These are phyloP conservation scores for Scaptomyza flava DNA, from an alignment of 2,888 invertebrate species.

Conservation along the genomic window DNA sequence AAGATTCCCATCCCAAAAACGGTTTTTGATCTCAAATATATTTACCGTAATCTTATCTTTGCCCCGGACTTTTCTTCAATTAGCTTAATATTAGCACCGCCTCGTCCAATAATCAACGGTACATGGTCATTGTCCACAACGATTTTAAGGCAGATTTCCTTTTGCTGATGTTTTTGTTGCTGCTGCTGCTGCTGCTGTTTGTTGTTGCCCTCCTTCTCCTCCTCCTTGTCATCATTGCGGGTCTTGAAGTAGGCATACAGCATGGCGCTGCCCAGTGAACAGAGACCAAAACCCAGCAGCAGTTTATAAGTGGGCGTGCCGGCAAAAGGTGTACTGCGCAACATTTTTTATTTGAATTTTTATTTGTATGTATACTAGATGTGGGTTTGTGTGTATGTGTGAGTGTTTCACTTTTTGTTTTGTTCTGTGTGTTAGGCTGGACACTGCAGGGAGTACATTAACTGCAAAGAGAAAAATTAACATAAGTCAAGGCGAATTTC, in stretches of 20 bases:
- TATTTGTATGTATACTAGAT: slow-evolving; percentile 22
- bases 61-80: slow-evolving; percentile 91
- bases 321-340: slow-evolving; percentile 74
- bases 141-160: slow-evolving; percentile 86
- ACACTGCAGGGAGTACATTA: slow-evolving; percentile 12
- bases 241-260: slow-evolving; percentile 89
- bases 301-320: slow-evolving; percentile 85
- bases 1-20: no score
- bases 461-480: slow-evolving; percentile 41
- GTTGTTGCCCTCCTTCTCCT: slow-evolving; percentile 16
- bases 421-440: slow-evolving; percentile 1
- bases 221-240: slow-evolving; percentile 85
- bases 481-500: slow-evolving; percentile 6
- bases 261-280: slow-evolving; percentile 89
- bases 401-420: slow-evolving; percentile 1
- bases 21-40: neutral
- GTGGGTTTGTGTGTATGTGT: slow-evolving; percentile 17
- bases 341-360: slow-evolving; percentile 65
- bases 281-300: slow-evolving; percentile 88
- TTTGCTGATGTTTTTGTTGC: slow-evolving; percentile 45
- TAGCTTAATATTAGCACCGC: slow-evolving; percentile 90
- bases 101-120: slow-evolving; percentile 89
- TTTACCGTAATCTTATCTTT: slow-evolving; percentile 85
- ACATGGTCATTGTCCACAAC: slow-evolving; percentile 88
- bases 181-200: slow-evolving; percentile 33